Base-by-base conservation (phyloP, 2,797 vertebrate genomes). In the Semaprochilodus insignis region DNA sequence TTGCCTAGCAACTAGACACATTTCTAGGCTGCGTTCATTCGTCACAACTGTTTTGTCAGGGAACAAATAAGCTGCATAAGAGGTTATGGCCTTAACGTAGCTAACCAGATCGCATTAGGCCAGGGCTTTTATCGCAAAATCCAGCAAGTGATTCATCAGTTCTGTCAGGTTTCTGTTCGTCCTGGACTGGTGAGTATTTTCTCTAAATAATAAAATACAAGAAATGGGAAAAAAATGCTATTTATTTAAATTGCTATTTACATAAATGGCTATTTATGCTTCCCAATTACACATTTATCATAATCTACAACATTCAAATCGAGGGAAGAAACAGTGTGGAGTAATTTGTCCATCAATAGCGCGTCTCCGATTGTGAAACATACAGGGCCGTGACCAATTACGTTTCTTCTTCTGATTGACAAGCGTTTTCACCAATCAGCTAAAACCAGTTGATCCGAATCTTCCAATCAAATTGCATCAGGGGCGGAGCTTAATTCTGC, bases 401-500 rank as follows among this genome's bases (percentile, higher is more conserved):
- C 48, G n/a, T 16, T 31, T 21, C 44, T 23, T 3, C 23, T 31
- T 1, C 6, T 90, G 83, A 94, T 71, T 25, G 91, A 88, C 90
- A 85, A 36, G 4, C 0, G n/a, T 36, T 34, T 2, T 0, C 74
- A 15, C 84, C 89, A 92, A n/a, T 70, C 62, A 15, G 0, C 11
- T 16, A 1, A 1, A 36, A 54, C 4, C 7, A 10, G 40, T 1
- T 48, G 0, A 6, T 34, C 31, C 16, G 8, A 60, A 6, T 75
- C 4, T 17, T 25, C 94, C 92, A 94, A 94, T 95, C 76, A 87
- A 0, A 77, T 78, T 1, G 0, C 0, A 1, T 0, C 0, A 1
- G 79, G 23, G 92, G 93, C 83, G 92, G 92, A 87, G 7, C 89
- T 83, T 88, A 2, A 0, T 40, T 2, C 31, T 48, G 15, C 60